phyloP scores from a whole-genome alignment of 2,888 invertebrate genomes.

The Acanthosepion lycidas region DNA sequence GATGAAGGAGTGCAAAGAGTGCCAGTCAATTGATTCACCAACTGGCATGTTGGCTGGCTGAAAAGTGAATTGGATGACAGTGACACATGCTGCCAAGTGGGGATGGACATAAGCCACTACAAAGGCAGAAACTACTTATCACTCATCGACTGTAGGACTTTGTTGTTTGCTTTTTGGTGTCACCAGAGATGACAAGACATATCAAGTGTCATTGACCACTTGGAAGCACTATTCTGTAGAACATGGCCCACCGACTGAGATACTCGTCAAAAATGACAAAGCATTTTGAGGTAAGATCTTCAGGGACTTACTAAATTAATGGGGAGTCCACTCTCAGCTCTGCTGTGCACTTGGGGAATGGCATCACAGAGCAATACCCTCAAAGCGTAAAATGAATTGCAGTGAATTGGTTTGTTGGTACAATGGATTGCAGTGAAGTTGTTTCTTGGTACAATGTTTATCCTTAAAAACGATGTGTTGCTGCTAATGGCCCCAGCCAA shows the following conservation, averaged over 20 bases:
- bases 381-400: too few species aligned
- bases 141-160: neutral
- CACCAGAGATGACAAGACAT: neutral
- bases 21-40: neutral
- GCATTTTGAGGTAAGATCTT: neutral
- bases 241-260: neutral
- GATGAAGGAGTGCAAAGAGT: neutral
- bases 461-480: too few species aligned
- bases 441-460: too few species aligned
- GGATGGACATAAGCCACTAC: neutral
- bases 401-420: too few species aligned
- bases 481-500: too few species aligned
- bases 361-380: neutral
- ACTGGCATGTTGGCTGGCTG: neutral
- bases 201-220: neutral
- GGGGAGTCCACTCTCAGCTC: neutral
- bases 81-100: neutral
- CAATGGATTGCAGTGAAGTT: too few species aligned
- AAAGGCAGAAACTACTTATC: neutral
- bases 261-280: neutral
- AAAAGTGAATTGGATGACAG: neutral
- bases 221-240: neutral
- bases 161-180: neutral
- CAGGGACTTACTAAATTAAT: neutral
- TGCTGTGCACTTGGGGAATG: neutral